Evolutionary conservation across 2,888 invertebrate species (phyloP).

Genomic region (Masnerella sp.): DNA sequence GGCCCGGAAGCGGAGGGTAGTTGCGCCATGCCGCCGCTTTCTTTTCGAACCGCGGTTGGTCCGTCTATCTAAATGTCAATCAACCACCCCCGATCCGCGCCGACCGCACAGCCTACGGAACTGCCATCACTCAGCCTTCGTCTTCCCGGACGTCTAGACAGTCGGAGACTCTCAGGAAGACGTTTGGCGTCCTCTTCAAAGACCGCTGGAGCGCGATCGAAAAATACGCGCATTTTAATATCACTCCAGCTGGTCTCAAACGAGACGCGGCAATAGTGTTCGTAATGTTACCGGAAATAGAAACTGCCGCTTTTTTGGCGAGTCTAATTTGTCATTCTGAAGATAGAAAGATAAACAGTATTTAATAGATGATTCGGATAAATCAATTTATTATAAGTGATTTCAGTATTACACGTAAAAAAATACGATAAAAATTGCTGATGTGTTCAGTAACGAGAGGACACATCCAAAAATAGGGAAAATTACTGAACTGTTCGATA

Average conservation of each 20-base stretch:
- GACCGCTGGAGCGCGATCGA: conserved; percentile 33
- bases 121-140: conserved; percentile 37
- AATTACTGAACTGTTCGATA: no score
- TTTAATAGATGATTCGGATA: no score
- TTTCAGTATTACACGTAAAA: no score
- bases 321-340: no score
- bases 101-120: conserved; percentile 25
- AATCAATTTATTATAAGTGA: no score
- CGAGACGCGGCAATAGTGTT: neutral
- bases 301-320: conserved; percentile 68
- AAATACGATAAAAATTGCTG: no score
- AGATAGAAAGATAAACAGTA: no score
- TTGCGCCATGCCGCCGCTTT: conserved; percentile 21
- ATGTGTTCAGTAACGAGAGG: no score
- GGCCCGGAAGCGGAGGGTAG: conserved; percentile 24
- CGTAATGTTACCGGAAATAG: neutral
- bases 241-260: conserved; percentile 5
- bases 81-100: conserved; percentile 28
- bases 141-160: conserved; percentile 53
- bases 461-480: no score
- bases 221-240: conserved; percentile 23
- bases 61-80: conserved; percentile 43
- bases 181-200: conserved; percentile 54
- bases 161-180: conserved; percentile 35
- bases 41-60: conserved; percentile 31